Evolutionary conservation across 2,888 invertebrate species (phyloP), one percentile per base, ranked within the genome.

Genomic region (Craniophora ligustri): DNA sequence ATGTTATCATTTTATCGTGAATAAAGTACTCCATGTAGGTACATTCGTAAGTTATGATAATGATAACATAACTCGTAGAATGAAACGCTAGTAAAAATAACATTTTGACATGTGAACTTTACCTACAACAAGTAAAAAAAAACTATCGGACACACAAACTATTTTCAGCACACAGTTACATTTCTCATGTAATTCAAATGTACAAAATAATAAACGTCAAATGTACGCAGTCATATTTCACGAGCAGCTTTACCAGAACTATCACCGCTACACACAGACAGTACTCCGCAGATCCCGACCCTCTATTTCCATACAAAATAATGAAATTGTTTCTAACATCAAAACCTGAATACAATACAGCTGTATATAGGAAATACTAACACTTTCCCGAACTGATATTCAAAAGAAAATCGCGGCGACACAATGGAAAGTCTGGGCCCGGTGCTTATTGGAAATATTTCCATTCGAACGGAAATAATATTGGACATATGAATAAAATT

Each of bases 361-460:
- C 41, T 39, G 55, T 50, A 58, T 11, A 38, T 60, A 50, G 49
- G 19, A 67, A 68, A 68, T 70, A 75, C 62, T 55, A 64, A 67
- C 63, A 72, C 67, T 71, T 64, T 65, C 64, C 36, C 61, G 61
- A 67, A 74, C 56, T 75, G 69, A 74, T 76, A 78, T 77, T 74
- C 68, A 70, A 68, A 78, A 78, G 72, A 72, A 77, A 80, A 76
- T 76, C 72, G 58, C 50, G 67, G 70, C 71, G 77, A 78, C 78
- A 75, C 76, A 79, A 82, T 82, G 78, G 73, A 78, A 79, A 82
- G 75, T 81, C 75, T 66, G 72, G 67, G 62, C 70, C 65, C 73
- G 70, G 72, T 80, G 79, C 85, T 85, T 89, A 90, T 89, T 91
- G 89, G 79, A 89, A 89, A 90, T 88, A 86, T 88, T 85, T 85